Base-by-base conservation (phyloP, 2,888 invertebrate genomes). In the Allophyes oxyacanthae region DNA sequence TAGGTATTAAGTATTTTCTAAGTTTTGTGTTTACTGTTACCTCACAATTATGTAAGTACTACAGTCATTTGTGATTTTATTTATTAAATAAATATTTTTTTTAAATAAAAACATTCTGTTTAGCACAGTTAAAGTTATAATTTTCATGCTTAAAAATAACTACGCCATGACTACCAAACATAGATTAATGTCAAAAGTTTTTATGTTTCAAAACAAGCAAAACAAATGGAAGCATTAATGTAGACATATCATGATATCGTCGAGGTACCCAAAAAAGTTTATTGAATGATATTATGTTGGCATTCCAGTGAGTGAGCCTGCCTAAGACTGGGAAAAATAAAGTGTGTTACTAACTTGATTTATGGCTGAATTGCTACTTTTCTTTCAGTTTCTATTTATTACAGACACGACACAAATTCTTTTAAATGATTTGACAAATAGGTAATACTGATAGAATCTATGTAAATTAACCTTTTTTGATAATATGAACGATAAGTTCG, bases 331-430 rank as follows among this genome's bases (percentile, higher is more conserved):
- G 46, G 50, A 62, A 58, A 53, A 48, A 41, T 53, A 56, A 69
- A 70, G 56, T 49, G 43, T 66, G 37, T 55, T 66, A 28, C n/a
- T n/a, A n/a, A n/a, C 48, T 32, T 20, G 67, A 67, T 70, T 72
- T 67, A 63, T 67, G 7, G 28, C 8, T 13, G 33, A 40, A 41
- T 53, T 34, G 43, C 43, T 54, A 58, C 14, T 55, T 66, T 71
- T 71, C 60, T 48, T 44, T 8, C 26, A 33, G 41, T 28, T 46
- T 36, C 14, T 49, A 15, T 51, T 42, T 59, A 46, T 49, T 40
- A 37, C 26, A n/a, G 20, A 41, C 34, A 51, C 13, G 26, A 37
- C 14, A 45, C 13, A 30, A 56, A 25, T 46, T 52, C 37, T 56
- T 37, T n/a, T 36, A 20, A 14, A 43, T 46, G 42, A 20, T 49